These are phyloP conservation scores for Leucozona laternaria DNA, from an alignment of 2,888 invertebrate genomes.

Conservation along the genomic window DNA sequence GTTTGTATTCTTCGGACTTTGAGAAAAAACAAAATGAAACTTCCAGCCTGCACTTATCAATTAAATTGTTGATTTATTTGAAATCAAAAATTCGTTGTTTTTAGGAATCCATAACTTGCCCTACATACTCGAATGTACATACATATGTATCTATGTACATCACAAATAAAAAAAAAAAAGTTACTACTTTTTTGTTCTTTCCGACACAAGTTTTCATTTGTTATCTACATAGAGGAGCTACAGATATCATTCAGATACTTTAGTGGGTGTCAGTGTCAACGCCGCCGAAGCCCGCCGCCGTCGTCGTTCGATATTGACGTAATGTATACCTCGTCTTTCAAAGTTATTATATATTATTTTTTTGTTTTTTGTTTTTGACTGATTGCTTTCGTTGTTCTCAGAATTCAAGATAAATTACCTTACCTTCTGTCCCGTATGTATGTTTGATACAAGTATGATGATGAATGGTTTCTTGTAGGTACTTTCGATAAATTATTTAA, in stretches of 20 bases:
- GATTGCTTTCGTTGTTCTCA: conserved; percentile 19
- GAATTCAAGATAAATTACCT: conserved; percentile 29
- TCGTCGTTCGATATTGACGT: not conserved
- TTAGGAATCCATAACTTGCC: not conserved
- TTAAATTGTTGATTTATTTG: too few species aligned
- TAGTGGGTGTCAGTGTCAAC: conserved; percentile 2
- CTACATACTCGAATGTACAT: not conserved
- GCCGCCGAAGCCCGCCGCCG: not conserved
- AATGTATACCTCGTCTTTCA: not conserved
- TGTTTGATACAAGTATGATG: not conserved
- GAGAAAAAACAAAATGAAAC: too few species aligned
- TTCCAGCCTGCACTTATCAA: too few species aligned
- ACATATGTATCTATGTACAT: not conserved
- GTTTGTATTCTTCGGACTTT: too few species aligned
- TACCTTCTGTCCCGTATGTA: conserved; percentile 8
- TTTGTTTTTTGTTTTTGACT: conserved; percentile 9
- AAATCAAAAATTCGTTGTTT: not conserved
- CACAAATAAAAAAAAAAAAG: not conserved
- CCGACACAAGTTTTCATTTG: conserved; percentile 30
- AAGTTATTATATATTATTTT: not conserved
- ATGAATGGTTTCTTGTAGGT: conserved; percentile 12
- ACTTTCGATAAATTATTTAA: conserved; percentile 58
- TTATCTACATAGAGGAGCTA: conserved; percentile 1
- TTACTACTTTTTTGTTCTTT: conserved; percentile 8
- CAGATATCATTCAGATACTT: conserved; percentile 1